Evolutionary conservation across 2,113 vertebrate species (phyloP).

Genomic region (Burhinus oedicnemus): DNA sequence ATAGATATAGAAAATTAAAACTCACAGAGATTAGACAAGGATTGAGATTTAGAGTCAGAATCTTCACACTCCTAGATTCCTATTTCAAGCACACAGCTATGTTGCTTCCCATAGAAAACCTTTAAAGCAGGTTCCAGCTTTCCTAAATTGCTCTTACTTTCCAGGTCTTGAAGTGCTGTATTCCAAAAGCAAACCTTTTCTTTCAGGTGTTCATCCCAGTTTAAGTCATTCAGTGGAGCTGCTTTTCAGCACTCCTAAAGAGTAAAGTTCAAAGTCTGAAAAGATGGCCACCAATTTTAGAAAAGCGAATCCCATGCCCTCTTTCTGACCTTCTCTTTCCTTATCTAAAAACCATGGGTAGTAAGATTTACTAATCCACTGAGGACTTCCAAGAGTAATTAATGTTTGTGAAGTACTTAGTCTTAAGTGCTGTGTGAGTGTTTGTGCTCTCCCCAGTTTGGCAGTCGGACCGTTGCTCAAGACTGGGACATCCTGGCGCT

Average conservation of each 20-base stretch:
- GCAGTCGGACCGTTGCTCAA: background rate
- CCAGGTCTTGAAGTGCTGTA: background rate
- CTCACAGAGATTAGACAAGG: background rate
- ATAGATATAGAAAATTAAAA: background rate
- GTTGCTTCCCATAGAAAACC: background rate
- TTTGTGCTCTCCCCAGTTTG: background rate
- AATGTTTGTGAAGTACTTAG: background rate
- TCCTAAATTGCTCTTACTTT: background rate
- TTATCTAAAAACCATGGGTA: background rate
- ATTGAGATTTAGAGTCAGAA: background rate
- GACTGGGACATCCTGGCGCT: background rate
- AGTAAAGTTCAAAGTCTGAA: background rate
- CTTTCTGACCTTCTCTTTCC: background rate
- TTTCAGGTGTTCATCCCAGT: background rate
- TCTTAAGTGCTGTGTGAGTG: background rate
- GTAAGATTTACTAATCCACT: background rate
- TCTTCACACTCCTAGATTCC: background rate
- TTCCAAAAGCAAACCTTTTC: background rate
- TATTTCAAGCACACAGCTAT: background rate
- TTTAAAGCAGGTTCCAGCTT: background rate
- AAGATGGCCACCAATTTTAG: background rate
- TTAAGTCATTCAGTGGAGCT: background rate
- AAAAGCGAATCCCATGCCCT: background rate
- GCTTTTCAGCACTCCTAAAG: background rate
- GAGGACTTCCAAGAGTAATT: background rate